Evolutionary conservation across 1,140 invertebrate species (phyloP), one percentile per base, ranked within the genome.

Genomic region (Thereuonema tuberculata): DNA sequence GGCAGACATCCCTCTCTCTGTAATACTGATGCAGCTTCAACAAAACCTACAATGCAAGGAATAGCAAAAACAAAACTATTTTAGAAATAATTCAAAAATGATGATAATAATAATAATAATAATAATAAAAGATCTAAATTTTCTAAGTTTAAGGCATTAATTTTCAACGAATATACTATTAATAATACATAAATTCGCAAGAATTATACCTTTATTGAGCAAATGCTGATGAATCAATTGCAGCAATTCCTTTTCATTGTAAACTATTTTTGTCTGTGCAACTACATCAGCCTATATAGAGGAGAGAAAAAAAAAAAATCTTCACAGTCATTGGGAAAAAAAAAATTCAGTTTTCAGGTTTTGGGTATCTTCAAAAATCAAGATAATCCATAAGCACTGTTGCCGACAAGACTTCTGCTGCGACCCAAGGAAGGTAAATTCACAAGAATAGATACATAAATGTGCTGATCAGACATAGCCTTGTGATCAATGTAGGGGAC

Each of bases 151-250:
- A 31, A 29, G 12, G 46, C 12, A 46, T 1, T 9, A 25, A 43
- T 56, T 37, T 14, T 9, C 17, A 1, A 46, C 54, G 37, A 15
- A 1, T 14, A 14, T 1, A 56, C 12, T 29, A 56, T 37, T 12
- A 43, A 43, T 12, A 43, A 43, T 12, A 43, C 37, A 9, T 43
- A 43, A n/a, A 12, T 43, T 12, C n/a, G 9, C 37, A n/a, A n/a
- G n/a, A n/a, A 43, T 63, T 15, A 21, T 56, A 72, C 91, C 93
- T 69, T 88, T 85, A 2, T 79, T 78, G 24, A 83, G 65, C 49
- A 98, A 76, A 77, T 98, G 92, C 62, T 91, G 84, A 69, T 90
- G 83, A 54, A 98, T 95, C 2, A 99, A 75, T 72, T 94, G 88
- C 64, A 94, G 80, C 15, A 98, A 74, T 71, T 98, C 92, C 60